phyloP scores from a whole-genome alignment of 2,888 invertebrate species.

The Halictus ligatus region DNA sequence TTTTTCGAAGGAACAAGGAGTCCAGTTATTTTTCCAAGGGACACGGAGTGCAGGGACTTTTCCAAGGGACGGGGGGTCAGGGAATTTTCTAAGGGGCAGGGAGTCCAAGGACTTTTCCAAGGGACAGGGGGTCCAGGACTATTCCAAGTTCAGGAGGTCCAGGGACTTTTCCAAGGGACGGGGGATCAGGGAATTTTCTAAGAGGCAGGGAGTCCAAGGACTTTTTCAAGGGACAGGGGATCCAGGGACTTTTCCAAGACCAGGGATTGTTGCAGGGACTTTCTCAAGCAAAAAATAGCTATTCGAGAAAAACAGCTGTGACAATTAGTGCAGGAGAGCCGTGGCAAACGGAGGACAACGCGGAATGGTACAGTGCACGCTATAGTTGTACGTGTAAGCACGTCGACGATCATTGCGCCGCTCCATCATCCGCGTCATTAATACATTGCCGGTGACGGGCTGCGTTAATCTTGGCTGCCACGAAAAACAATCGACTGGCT shows the following conservation, averaged over 20 bases:
- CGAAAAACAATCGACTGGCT: conserved; percentile 56
- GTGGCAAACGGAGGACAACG: conserved; percentile 28
- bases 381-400: conserved; percentile 41
- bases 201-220: no score
- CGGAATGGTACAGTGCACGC: neutral
- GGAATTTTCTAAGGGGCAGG: no score
- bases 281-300: neutral
- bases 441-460: conserved; percentile 49
- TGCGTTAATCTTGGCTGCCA: conserved; percentile 55
- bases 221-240: no score
- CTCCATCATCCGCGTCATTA: conserved; percentile 57
- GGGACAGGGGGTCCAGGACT: no score
- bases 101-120: no score
- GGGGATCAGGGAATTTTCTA: no score
- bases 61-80: no score
- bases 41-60: no score
- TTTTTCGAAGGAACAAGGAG: no score
- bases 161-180: no score
- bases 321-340: conserved; percentile 52
- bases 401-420: conserved; percentile 55
- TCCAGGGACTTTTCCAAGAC: neutral
- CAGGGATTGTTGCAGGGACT: neutral
- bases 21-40: no score
- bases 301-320: conserved; percentile 37
- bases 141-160: no score